Percentiles rank a stretch among this genome's conserved stretches.
phyloP scores from a whole-genome alignment of 2,888 invertebrate genomes.

The Lycophotia porphyrea region DNA sequence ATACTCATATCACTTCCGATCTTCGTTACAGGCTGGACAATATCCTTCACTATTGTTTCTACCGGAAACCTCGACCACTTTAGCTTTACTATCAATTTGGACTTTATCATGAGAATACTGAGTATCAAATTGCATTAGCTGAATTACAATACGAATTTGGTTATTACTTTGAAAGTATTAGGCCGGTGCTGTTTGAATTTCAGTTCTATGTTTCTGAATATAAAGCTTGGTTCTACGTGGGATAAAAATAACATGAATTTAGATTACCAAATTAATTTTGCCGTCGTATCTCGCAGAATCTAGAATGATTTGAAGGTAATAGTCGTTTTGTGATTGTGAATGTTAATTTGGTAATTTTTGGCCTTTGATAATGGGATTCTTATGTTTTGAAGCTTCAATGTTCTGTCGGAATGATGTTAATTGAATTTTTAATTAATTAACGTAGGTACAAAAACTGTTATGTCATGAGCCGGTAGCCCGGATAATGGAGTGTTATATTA shows the following conservation, averaged over 20 bases:
- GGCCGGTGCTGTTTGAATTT: slow-evolving; percentile 22
- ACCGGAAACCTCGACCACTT: slow-evolving; percentile 63
- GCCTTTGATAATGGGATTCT: slow-evolving; percentile 53
- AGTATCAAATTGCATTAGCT: slow-evolving; percentile 47
- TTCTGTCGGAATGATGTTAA: slow-evolving; percentile 39
- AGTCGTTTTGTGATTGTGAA: slow-evolving; percentile 39
- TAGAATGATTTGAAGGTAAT: slow-evolving; percentile 58
- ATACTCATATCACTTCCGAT: slow-evolving; percentile 71
- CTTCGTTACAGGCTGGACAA: slow-evolving; percentile 62
- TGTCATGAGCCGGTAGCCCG: neutral
- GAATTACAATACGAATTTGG: slow-evolving; percentile 29
- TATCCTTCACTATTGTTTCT: slow-evolving; percentile 73
- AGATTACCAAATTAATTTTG: slow-evolving; percentile 62
- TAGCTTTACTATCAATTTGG: slow-evolving; percentile 37
- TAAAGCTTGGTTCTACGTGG: slow-evolving; percentile 14
- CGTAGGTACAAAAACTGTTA: slow-evolving; percentile 25
- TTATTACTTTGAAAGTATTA: slow-evolving; percentile 48
- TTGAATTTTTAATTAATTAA: slow-evolving; percentile 56
- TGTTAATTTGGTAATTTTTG: slow-evolving; percentile 52
- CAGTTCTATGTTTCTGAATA: neutral
- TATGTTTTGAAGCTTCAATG: slow-evolving; percentile 56
- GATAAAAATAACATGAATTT: slow-evolving; percentile 39
- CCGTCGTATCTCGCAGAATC: slow-evolving; percentile 48
- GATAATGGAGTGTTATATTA: slow-evolving; percentile 27
- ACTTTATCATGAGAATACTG: slow-evolving; percentile 49